Evolutionary conservation across 2,113 vertebrate species (phyloP).

Genomic region (Indicator maculatus): DNA sequence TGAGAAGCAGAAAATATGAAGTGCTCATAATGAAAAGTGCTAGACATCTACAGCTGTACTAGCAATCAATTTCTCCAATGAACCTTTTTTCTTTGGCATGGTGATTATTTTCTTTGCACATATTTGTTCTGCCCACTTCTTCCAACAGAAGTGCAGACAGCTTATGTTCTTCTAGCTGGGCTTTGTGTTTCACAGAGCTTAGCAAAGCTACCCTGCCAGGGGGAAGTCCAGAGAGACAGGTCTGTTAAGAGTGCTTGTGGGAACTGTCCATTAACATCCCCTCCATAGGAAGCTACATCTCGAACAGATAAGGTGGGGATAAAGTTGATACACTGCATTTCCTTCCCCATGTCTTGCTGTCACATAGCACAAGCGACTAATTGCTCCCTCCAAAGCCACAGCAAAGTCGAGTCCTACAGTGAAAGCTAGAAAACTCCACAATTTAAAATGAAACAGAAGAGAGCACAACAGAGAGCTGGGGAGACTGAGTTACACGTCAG

Average conservation of each 20-base stretch:
- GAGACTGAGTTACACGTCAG: background rate
- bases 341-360: background rate
- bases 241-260: background rate
- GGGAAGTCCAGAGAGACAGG: background rate
- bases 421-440: background rate
- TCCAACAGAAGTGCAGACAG: slow-evolving; percentile 1
- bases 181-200: background rate
- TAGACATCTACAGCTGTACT: slow-evolving; percentile 8
- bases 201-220: background rate
- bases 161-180: background rate
- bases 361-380: background rate
- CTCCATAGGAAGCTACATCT: background rate
- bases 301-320: background rate
- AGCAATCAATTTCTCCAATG: background rate
- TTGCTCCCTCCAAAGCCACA: background rate
- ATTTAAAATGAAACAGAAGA: background rate
- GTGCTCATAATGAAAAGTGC: background rate
- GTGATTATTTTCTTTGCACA: background rate
- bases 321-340: background rate
- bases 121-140: background rate
- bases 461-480: background rate
- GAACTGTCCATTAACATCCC: background rate
- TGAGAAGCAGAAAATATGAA: slow-evolving; percentile 33
- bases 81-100: background rate
- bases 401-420: background rate